Evolutionary conservation across 2,888 invertebrate genomes (phyloP), one percentile per base, ranked within the genome.

Genomic region (Torymus texanus): DNA sequence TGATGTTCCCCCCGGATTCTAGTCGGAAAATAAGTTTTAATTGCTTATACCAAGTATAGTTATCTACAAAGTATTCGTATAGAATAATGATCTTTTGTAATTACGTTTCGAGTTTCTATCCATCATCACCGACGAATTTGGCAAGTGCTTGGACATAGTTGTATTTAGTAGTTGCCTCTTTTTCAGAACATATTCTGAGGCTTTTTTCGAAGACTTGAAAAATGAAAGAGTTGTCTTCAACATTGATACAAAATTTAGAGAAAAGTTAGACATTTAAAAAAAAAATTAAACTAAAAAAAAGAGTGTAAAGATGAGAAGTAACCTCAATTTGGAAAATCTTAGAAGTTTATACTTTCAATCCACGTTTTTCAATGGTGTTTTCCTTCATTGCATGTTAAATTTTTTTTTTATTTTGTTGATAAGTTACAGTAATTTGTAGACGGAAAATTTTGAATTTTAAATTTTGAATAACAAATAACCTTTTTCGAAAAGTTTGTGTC

Each of bases 1-100:
- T 84, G 79, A 87, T 14, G 53, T 51, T 41, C 41, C 10, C 78
- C 29, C 41, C 41, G 41, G 8, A 41, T 41, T 5, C 41, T 41
- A 8, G 41, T 41, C 5, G 10, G 41, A 41, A 4, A 41, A 41
- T 21, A 0, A 41, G 5, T 41, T 8, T 41, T 41, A 41, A 41
- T 41, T 41, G 8, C 41, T 41, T 41, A 41, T 41, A 29, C 5
- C 2, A 21, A 21, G 21, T 21, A 2, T n/a, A n/a, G n/a, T 24
- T 24, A 41, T 41, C 41, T 41, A 8, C 41, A 8, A 41, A 8
- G 10, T 8, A 41, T 41, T 41, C 41, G 8, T 41, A 1, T 41
- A 1, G 41, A 8, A 8, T 41, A 8, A 8, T 41, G 5, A 8
- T 41, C 41, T 41, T 41, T 41, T 41, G 8, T 41, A 41, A 41